phyloP scores from a whole-genome alignment of 2,797 vertebrate genomes.

The Mastacembelus armatus region DNA sequence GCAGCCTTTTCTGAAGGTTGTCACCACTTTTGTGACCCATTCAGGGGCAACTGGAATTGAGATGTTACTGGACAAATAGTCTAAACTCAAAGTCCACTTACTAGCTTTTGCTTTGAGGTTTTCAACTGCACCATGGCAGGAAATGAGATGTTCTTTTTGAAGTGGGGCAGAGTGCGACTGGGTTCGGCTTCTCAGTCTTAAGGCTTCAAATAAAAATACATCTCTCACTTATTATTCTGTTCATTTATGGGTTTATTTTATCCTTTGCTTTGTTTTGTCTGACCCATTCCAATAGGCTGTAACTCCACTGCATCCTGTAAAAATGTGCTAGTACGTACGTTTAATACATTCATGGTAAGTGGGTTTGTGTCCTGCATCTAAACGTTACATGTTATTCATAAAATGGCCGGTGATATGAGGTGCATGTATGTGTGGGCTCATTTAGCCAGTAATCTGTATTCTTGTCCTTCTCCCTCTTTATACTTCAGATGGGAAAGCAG shows the following conservation, averaged over 20 bases:
- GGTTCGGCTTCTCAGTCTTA: too few species aligned
- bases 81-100: too few species aligned
- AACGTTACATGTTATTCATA: neutral
- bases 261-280: too few species aligned
- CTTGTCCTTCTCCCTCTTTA: slow-evolving; percentile 42
- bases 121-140: too few species aligned
- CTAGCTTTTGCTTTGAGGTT: too few species aligned
- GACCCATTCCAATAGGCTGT: neutral
- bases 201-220: too few species aligned
- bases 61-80: too few species aligned
- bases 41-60: too few species aligned
- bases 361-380: neutral
- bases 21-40: neutral
- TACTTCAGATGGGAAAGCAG: slow-evolving; percentile 52
- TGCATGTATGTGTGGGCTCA: slow-evolving; percentile 12
- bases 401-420: slow-evolving; percentile 1
- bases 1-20: neutral
- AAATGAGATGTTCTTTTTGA: too few species aligned
- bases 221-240: too few species aligned
- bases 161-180: too few species aligned
- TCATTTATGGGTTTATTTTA: too few species aligned
- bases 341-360: neutral
- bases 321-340: neutral
- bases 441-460: slow-evolving; percentile 57
- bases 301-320: neutral